These are phyloP conservation scores for Drosophila santomea DNA, from an alignment of 1,140 invertebrate species.

Conservation along the genomic window DNA sequence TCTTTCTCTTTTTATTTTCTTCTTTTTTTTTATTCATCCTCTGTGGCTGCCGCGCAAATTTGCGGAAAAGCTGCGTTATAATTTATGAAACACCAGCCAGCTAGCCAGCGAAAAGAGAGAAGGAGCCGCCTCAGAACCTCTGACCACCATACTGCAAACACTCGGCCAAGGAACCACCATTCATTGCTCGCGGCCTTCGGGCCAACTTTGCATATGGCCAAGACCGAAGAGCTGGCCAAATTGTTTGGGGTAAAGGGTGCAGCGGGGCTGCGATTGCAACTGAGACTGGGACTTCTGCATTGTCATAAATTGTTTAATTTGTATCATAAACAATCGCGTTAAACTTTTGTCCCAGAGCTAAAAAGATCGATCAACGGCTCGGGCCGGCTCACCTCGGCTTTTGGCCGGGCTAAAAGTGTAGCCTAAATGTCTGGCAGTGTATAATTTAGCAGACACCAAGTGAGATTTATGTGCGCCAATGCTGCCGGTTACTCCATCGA, in stretches of 20 bases:
- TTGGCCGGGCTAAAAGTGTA: slow-evolving; percentile 70
- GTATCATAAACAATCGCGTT: slow-evolving; percentile 85
- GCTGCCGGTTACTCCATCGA: slow-evolving; percentile 61
- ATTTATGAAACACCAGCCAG: slow-evolving; percentile 78
- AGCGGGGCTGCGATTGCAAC: neutral
- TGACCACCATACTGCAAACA: slow-evolving; percentile 21
- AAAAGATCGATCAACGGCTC: slow-evolving; percentile 83
- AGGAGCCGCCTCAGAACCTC: slow-evolving; percentile 39
- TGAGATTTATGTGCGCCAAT: slow-evolving; percentile 85
- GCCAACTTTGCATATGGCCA: slow-evolving; percentile 74
- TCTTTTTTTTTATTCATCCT: slow-evolving; percentile 27
- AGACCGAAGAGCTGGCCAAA: slow-evolving; percentile 34
- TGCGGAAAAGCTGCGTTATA: slow-evolving; percentile 82
- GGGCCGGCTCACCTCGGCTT: slow-evolving; percentile 19
- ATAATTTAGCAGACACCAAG: slow-evolving; percentile 85
- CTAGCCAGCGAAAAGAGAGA: slow-evolving; percentile 23
- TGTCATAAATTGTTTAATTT: slow-evolving; percentile 85
- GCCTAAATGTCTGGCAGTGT: slow-evolving; percentile 84
- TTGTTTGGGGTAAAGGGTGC: neutral
- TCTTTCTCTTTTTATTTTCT: slow-evolving; percentile 2
- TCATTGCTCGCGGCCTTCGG: slow-evolving; percentile 61
- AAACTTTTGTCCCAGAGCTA: slow-evolving; percentile 84
- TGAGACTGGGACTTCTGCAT: slow-evolving; percentile 59
- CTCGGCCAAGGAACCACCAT: slow-evolving; percentile 15
- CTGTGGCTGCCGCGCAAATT: slow-evolving; percentile 58